phyloP scores from a whole-genome alignment of 2,797 vertebrate species.

The Sebastes variabilis region DNA sequence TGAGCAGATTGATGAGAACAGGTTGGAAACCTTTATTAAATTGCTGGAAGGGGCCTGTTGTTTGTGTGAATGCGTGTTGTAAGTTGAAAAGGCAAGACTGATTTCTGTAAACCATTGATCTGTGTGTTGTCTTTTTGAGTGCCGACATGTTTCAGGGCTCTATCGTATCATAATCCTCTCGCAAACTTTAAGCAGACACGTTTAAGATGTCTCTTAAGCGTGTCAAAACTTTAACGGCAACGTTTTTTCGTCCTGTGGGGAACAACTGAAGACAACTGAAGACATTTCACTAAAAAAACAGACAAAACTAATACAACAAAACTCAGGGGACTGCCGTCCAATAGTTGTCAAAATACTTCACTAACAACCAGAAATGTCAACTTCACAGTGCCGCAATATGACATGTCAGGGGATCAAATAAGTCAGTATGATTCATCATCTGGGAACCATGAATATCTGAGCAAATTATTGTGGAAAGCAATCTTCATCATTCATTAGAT shows the following conservation, averaged over 20 bases:
- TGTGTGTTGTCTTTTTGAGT: not conserved
- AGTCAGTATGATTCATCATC: not conserved
- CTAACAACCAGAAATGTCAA: not conserved
- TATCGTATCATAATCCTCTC: not conserved
- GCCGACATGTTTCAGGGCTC: not conserved
- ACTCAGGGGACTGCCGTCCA: not conserved
- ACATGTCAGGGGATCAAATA: not conserved
- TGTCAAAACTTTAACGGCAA: not conserved
- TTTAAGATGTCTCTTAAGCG: not conserved
- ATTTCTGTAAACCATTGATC: not conserved
- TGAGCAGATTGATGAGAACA: conserved; percentile 58
- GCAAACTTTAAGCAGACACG: not conserved
- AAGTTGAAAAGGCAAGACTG: not conserved
- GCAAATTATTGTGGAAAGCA: not conserved
- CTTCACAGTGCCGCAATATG: not conserved
- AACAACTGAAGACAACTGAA: no score
- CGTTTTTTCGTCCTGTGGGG: no score
- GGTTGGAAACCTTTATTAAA: conserved; percentile 49
- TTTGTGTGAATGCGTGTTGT: conserved; percentile 8
- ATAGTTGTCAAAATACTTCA: not conserved
- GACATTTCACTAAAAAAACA: not conserved
- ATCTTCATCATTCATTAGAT: not conserved
- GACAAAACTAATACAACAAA: not conserved
- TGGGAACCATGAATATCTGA: not conserved
- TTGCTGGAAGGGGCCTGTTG: conserved; percentile 17